These are phyloP conservation scores for Merops nubicus DNA, from an alignment of 2,113 vertebrate genomes.

Conservation along the genomic window DNA sequence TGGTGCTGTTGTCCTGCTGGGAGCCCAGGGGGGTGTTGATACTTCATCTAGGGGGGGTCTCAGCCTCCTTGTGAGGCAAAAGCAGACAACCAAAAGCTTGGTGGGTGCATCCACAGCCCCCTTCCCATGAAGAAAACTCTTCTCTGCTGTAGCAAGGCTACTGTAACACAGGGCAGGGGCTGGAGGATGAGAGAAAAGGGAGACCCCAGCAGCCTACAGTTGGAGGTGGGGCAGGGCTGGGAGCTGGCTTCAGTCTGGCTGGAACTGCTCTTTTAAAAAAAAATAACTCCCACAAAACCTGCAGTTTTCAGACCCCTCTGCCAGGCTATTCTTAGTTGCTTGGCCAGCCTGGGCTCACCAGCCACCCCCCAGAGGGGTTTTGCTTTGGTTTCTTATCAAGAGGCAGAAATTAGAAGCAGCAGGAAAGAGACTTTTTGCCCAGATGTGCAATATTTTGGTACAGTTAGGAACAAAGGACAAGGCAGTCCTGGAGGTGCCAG, in stretches of 20 bases:
- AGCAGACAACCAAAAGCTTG: background rate
- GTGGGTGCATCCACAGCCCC: background rate
- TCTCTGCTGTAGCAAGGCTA: background rate
- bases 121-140: background rate
- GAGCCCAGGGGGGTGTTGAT: background rate
- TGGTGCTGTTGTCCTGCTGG: accelerated
- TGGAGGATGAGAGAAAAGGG: background rate
- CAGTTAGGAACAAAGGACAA: background rate
- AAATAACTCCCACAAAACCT: background rate
- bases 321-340: background rate
- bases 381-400: conserved; percentile 23
- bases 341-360: background rate
- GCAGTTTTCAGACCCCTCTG: background rate
- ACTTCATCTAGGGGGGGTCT: background rate
- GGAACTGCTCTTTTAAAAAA: background rate
- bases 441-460: background rate
- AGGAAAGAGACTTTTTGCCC: conserved; percentile 69
- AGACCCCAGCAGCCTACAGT: background rate
- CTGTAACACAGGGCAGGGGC: background rate
- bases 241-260: background rate
- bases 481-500: background rate
- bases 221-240: background rate
- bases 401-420: conserved; percentile 52
- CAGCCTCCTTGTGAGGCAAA: background rate
- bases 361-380: background rate